Base-by-base conservation (phyloP, 2,113 vertebrate species). In the Myotis brandtii region DNA sequence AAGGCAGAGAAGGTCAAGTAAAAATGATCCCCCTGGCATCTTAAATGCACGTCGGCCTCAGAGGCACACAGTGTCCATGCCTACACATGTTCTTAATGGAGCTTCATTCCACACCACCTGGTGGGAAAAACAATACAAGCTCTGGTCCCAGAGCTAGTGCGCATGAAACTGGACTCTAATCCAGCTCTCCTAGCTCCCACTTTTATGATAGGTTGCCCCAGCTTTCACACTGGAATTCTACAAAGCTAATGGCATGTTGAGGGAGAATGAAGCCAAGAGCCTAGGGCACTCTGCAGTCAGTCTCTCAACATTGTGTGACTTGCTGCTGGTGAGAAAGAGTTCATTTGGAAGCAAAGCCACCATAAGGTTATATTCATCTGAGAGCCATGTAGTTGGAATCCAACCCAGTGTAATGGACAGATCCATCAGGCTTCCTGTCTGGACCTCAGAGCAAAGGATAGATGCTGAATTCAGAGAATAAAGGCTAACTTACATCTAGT, bases 291-390 rank as follows among this genome's bases (percentile, higher is more conserved):
- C n/a, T 83, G 27, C 14, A 52, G 66, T 83, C 14, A 79, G 27
- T 94, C 79, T 93, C 54, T 64, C 90, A 52, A 83, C 76, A 86
- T 64, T 85, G 43, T 50, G 48, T 86, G 86, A 73, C 21, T 84
- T 79, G 75, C n/a, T 83, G 70, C 43, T 93, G 56, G 20, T 76
- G 69, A 91, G 85, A 67, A 83, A 75, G 27, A 69, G 40, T 82
- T 94, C 34, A 79, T 37, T 46, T 93, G 77, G 54, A 56, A 79
- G 46, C 37, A 83, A 94, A 93, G 32, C 8, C 43, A 52, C 12
- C 4, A 11, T 25, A n/a, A 64, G 20, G 46, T 85, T 88, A 9
- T 52, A 40, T 64, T 86, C 27, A 77, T 67, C 75, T 67, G 69
- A 93, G 84, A 89, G n/a, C 40, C 8, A 1, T 75, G 43, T 50